Conservation (phyloP, 2,113 vertebrate species). For the Egretta garzetta region DNA sequence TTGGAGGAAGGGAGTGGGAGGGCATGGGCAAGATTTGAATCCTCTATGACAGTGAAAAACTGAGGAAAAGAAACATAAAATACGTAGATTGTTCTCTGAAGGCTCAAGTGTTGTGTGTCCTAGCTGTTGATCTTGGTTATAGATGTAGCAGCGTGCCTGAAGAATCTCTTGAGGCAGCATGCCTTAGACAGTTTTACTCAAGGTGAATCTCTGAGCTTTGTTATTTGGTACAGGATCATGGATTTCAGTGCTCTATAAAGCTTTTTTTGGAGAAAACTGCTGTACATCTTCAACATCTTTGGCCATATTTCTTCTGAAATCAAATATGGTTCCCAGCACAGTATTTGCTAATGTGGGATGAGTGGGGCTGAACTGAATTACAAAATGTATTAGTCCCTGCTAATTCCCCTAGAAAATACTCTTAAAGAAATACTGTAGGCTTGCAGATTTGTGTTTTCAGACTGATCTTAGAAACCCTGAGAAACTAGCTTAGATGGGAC, state of each 20-base stretch:
- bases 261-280: neutral
- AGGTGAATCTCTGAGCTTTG: neutral
- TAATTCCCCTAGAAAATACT: neutral
- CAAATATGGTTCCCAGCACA: neutral
- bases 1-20: neutral
- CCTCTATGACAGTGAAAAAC: neutral
- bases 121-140: neutral
- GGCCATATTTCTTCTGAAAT: neutral
- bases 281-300: neutral
- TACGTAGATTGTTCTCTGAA: neutral
- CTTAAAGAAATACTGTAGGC: neutral
- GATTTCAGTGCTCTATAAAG: neutral
- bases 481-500: neutral
- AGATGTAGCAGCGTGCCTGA: neutral
- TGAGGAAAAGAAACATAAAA: neutral
- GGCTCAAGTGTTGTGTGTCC: neutral
- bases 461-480: neutral
- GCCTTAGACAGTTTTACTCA: neutral
- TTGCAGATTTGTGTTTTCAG: neutral
- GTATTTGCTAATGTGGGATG: neutral
- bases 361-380: neutral
- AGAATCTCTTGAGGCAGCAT: neutral
- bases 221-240: neutral
- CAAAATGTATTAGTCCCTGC: fast-evolving
- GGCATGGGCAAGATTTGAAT: neutral